phyloP scores from a whole-genome alignment of 2,113 vertebrate species.

The Indri indri region DNA sequence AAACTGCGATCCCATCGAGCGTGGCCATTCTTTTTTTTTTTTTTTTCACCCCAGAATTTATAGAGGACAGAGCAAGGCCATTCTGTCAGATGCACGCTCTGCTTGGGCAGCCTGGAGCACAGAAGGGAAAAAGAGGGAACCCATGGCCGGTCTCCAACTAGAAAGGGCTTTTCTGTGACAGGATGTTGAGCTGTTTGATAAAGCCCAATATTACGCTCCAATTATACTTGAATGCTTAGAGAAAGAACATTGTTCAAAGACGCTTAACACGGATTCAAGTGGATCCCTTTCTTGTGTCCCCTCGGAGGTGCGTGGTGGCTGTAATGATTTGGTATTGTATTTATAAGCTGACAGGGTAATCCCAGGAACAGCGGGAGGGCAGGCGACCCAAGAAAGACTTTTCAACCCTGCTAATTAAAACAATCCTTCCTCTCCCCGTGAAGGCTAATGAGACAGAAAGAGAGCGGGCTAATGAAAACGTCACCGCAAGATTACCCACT shows the following conservation, averaged over 20 bases:
- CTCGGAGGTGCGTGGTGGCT: conserved; percentile 45
- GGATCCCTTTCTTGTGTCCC: conserved; percentile 69
- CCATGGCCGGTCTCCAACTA: conserved; percentile 55
- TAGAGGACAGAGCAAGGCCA: not conserved
- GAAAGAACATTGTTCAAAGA: conserved; percentile 76
- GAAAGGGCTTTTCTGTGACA: conserved; percentile 68
- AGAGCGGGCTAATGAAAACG: conserved; percentile 82
- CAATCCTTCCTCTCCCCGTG: conserved; percentile 78
- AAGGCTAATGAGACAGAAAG: conserved; percentile 83
- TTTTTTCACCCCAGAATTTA: too few relatives aligned
- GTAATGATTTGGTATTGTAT: conserved; percentile 78
- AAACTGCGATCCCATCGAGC: conserved; percentile 43
- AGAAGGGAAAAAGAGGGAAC: conserved; percentile 52
- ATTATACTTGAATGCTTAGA: conserved; percentile 75
- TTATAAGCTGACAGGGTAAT: conserved; percentile 80
- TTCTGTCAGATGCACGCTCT: conserved; percentile 60
- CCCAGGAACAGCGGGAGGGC: conserved; percentile 82
- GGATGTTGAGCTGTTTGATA: conserved; percentile 76
- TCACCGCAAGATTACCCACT: conserved; percentile 71
- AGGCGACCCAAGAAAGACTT: conserved; percentile 79
- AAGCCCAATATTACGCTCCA: conserved; percentile 79
- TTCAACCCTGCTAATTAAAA: conserved; percentile 86
- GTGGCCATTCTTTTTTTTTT: not conserved
- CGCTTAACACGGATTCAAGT: conserved; percentile 58
- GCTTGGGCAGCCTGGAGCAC: conserved; percentile 50